Conservation (phyloP, 1,140 invertebrate species). For the Neodiprion pinetum region DNA sequence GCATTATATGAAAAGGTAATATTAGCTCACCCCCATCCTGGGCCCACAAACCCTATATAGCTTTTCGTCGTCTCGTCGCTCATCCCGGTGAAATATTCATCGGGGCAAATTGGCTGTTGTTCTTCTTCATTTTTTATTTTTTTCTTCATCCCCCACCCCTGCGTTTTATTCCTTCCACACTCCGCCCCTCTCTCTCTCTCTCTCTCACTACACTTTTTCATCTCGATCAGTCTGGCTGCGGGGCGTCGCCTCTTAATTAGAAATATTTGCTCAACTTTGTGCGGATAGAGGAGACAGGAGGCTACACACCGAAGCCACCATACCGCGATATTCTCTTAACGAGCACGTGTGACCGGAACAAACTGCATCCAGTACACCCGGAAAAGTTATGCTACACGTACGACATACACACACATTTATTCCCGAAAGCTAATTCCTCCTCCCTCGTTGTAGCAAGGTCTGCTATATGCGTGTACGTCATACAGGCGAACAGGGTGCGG, state of each 20-base stretch:
- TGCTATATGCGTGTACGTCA: not conserved
- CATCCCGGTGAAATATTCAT: slow-evolving; percentile 24
- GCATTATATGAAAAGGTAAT: slow-evolving; percentile 32
- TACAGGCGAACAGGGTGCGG: too few species aligned
- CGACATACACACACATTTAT: not conserved
- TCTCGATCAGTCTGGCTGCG: not conserved
- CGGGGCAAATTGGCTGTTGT: slow-evolving; percentile 29
- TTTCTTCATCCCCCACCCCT: slow-evolving; percentile 1
- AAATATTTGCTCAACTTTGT: not conserved
- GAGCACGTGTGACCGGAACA: slow-evolving; percentile 6
- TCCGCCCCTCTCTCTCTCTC: too few species aligned
- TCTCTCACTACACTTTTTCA: not conserved
- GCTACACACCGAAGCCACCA: too few species aligned
- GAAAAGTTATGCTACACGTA: not conserved
- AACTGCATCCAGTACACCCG: not conserved
- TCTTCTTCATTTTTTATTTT: slow-evolving; percentile 10
- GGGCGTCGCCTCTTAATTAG: slow-evolving; percentile 2
- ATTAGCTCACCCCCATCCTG: slow-evolving; percentile 28
- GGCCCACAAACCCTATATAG: slow-evolving; percentile 18
- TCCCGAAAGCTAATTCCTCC: not conserved
- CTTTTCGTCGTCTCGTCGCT: slow-evolving; percentile 12
- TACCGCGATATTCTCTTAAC: not conserved
- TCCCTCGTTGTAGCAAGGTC: not conserved
- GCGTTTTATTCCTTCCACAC: not conserved
- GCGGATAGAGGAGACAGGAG: not conserved